A percentile compares a stretch with the other conserved stretches of the same genome.
Conservation (phyloP, 2,888 invertebrate genomes). For the Reticulitermes lucifugus region DNA sequence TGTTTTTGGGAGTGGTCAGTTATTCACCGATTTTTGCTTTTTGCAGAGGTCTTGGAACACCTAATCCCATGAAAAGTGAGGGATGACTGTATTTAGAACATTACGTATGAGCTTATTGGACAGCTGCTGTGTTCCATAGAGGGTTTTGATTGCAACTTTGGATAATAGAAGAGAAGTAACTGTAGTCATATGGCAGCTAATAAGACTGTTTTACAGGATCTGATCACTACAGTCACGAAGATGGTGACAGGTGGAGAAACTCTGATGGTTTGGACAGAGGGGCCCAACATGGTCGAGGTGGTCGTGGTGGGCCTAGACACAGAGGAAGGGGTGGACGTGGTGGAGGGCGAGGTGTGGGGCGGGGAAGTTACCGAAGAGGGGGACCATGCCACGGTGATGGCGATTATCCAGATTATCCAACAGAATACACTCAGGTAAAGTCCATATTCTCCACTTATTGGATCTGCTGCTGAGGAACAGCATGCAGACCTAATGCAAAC, state of each 20-base stretch:
- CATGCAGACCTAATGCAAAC: too few species aligned
- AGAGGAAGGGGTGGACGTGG: constrained; percentile 60
- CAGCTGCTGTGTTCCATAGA: too few species aligned
- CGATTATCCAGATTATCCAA: constrained; percentile 66
- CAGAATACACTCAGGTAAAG: constrained; percentile 60
- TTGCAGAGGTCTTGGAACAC: too few species aligned
- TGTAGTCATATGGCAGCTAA: too few species aligned
- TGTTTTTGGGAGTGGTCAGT: too few species aligned
- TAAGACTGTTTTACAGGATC: neutral
- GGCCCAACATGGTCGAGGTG: constrained; percentile 49
- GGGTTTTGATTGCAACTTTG: too few species aligned
- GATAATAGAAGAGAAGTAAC: too few species aligned
- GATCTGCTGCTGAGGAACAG: too few species aligned
- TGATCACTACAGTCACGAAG: constrained; percentile 36
- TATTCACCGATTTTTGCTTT: too few species aligned
- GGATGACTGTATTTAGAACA: too few species aligned
- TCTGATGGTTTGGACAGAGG: constrained; percentile 44
- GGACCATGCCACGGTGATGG: constrained; percentile 64
- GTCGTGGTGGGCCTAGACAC: constrained; percentile 58
- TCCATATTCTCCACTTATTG: neutral
- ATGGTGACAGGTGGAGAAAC: constrained; percentile 47
- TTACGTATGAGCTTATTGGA: too few species aligned
- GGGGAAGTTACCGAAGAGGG: constrained; percentile 64
- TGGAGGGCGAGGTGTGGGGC: constrained; percentile 65
- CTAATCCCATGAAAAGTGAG: too few species aligned